Percentiles rank a stretch among this genome's conserved stretches.
phyloP scores from a whole-genome alignment of 2,113 vertebrate species.

The Equus quagga region DNA sequence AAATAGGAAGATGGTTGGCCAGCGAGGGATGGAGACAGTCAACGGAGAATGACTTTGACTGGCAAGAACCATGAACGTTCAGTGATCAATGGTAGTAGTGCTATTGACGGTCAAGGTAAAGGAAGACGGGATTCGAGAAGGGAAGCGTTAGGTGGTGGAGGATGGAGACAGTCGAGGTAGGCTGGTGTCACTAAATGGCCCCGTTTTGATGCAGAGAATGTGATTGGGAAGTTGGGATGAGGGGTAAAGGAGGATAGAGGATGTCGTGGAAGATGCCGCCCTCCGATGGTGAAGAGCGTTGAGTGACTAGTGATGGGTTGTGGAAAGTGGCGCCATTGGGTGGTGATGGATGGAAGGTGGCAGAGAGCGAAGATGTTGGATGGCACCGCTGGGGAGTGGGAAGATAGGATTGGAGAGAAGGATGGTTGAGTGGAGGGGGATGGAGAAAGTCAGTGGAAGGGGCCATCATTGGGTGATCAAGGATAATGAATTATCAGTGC shows the following conservation, averaged over 20 bases:
- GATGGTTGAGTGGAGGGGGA: too few relatives aligned
- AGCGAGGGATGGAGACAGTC: fast-evolving
- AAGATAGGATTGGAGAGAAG: too few relatives aligned
- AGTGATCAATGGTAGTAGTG: fast-evolving
- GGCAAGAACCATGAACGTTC: fast-evolving
- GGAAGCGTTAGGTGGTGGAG: too few relatives aligned
- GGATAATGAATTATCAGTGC: too few relatives aligned
- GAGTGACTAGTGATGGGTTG: fast-evolving
- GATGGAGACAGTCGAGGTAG: fast-evolving
- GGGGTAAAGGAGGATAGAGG: too few relatives aligned
- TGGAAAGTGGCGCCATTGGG: not conserved
- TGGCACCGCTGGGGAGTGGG: not conserved
- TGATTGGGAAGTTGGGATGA: fast-evolving
- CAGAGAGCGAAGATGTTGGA: not conserved
- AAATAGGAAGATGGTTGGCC: not conserved
- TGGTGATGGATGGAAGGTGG: too few relatives aligned
- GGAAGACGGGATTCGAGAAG: not conserved
- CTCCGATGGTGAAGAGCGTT: not conserved
- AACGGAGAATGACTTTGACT: not conserved
- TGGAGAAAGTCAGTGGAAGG: too few relatives aligned
- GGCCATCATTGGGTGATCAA: too few relatives aligned
- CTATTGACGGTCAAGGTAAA: fast-evolving
- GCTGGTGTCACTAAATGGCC: not conserved
- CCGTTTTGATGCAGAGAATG: fast-evolving
- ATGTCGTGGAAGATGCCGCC: too few relatives aligned